These are phyloP conservation scores for Pseudopipra pipra DNA, from an alignment of 2,113 vertebrate genomes.

Conservation along the genomic window DNA sequence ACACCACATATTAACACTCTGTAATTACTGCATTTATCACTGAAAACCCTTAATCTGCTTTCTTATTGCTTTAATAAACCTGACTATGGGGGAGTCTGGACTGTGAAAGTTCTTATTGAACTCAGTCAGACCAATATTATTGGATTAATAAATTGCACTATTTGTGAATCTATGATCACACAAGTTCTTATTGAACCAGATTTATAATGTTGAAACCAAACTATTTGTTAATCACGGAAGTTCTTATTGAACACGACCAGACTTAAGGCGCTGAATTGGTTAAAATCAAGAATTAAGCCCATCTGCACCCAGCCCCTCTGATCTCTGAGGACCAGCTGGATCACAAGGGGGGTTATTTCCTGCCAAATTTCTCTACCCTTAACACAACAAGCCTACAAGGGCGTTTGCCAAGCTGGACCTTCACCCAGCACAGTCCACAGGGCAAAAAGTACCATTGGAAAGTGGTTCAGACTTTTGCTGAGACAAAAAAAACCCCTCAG, in stretches of 20 bases:
- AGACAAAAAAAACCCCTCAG: not conserved
- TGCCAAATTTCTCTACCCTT: not conserved
- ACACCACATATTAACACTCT: not conserved
- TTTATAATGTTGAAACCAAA: not conserved
- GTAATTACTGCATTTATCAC: not conserved
- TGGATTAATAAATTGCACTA: not conserved
- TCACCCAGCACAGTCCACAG: fast-evolving
- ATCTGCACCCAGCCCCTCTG: not conserved
- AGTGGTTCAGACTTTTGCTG: not conserved
- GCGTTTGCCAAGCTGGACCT: fast-evolving
- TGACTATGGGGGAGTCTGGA: not conserved
- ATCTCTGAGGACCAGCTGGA: not conserved
- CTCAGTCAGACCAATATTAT: not conserved
- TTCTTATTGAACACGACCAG: not conserved
- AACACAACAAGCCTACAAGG: not conserved
- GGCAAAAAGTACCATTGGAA: fast-evolving
- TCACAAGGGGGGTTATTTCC: not conserved
- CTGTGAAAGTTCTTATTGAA: not conserved
- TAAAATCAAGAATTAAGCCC: not conserved
- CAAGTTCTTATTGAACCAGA: too few species aligned
- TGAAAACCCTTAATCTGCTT: not conserved
- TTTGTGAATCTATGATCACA: not conserved
- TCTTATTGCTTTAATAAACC: not conserved
- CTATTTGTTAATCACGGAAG: not conserved
- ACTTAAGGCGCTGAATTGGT: not conserved